phyloP scores from a whole-genome alignment of 2,797 vertebrate genomes.

The Trematomus bernacchii region DNA sequence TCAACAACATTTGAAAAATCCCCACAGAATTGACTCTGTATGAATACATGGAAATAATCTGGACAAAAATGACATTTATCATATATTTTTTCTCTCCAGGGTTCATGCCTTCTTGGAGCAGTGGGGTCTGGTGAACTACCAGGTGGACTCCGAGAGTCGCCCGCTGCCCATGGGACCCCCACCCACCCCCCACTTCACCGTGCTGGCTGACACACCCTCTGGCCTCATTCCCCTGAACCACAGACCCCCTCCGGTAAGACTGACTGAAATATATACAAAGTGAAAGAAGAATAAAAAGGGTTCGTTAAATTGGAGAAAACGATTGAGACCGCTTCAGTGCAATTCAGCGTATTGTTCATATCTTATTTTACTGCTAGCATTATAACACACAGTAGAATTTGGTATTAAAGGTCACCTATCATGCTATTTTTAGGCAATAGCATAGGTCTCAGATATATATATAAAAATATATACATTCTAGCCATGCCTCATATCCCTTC shows the following conservation, averaged over 20 bases:
- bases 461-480: too few relatives aligned
- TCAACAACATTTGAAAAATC: too few relatives aligned
- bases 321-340: neutral
- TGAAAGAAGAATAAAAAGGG: neutral
- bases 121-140: conserved; percentile 98
- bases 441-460: too few relatives aligned
- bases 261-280: neutral
- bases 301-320: neutral
- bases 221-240: conserved; percentile 96
- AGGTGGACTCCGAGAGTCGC: conserved; percentile 95
- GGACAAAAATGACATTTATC: neutral
- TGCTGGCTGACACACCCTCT: conserved; percentile 95
- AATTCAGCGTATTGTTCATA: neutral
- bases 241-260: conserved; percentile 90
- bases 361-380: neutral
- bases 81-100: conserved; percentile 70
- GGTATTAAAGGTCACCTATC: too few relatives aligned
- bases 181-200: conserved; percentile 96
- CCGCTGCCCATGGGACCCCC: conserved; percentile 97
- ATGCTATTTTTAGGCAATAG: too few relatives aligned
- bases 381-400: neutral
- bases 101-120: conserved; percentile 98
- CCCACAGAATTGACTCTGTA: neutral
- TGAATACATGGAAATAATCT: neutral
- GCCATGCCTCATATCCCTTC: too few relatives aligned